Evolutionary conservation across 2,888 invertebrate species (phyloP).

Genomic region (Ichneumoninae sp.): DNA sequence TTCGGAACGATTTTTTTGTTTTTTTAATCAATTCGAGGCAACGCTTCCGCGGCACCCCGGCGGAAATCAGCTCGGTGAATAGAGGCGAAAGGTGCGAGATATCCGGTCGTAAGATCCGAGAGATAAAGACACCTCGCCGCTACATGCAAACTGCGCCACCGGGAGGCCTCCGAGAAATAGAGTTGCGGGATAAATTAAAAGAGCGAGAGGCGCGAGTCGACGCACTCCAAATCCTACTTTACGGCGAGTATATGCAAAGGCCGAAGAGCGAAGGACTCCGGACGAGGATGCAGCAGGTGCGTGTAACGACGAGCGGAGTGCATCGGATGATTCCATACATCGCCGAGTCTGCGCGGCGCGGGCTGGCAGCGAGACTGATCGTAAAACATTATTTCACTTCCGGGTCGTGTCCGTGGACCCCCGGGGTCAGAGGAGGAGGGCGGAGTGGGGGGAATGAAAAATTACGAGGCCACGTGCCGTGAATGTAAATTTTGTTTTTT

Average conservation of each 20-base stretch:
- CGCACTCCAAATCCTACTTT: constrained; percentile 71
- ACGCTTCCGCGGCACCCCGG: not conserved
- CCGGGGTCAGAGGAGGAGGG: constrained; percentile 47
- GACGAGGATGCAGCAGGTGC: constrained; percentile 62
- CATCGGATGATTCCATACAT: constrained; percentile 41
- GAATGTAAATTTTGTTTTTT: constrained; percentile 20
- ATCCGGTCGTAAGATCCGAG: constrained; percentile 71
- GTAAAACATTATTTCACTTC: constrained; percentile 64
- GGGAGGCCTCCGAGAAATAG: constrained; percentile 54
- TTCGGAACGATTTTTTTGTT: not conserved
- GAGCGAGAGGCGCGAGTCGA: constrained; percentile 33
- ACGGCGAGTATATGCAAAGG: constrained; percentile 72
- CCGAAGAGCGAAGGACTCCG: constrained; percentile 12
- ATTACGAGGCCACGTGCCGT: constrained; percentile 26
- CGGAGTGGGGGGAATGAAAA: constrained; percentile 4
- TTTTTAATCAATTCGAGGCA: constrained; percentile 11
- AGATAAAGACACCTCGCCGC: constrained; percentile 65
- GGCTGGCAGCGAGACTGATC: constrained; percentile 32
- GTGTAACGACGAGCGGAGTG: constrained; percentile 40
- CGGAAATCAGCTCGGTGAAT: constrained; percentile 16
- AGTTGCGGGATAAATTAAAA: constrained; percentile 68
- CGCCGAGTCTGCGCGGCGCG: constrained; percentile 18
- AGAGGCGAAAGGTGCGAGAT: constrained; percentile 73
- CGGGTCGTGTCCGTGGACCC: constrained; percentile 51
- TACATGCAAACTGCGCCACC: constrained; percentile 41